These are phyloP conservation scores for Aselliscus stoliczkanus DNA, from an alignment of 2,797 vertebrate genomes.

Conservation along the genomic window DNA sequence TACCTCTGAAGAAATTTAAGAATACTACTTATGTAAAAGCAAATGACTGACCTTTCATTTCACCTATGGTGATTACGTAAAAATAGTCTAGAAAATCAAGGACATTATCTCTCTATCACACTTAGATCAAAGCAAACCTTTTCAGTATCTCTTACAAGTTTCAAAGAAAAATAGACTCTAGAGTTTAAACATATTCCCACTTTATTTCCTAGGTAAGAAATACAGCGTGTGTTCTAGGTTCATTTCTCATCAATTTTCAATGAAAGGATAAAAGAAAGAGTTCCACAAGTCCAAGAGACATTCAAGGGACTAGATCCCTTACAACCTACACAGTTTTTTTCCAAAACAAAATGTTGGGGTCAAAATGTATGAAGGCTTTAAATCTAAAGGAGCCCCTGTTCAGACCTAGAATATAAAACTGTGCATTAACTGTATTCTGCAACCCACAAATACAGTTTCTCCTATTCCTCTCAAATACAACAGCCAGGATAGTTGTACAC, in stretches of 20 bases:
- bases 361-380: neutral
- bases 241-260: neutral
- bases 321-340: neutral
- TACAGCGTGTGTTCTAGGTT: neutral
- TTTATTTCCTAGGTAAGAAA: constrained; percentile 34
- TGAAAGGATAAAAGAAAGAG: neutral
- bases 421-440: constrained; percentile 36
- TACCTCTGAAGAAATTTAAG: constrained; percentile 49
- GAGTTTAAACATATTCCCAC: neutral
- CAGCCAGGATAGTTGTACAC: constrained; percentile 8
- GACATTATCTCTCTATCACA: neutral
- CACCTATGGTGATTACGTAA: constrained; percentile 18
- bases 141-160: constrained; percentile 18
- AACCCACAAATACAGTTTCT: constrained; percentile 33
- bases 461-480: constrained; percentile 38
- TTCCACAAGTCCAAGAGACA: constrained; percentile 8
- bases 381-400: constrained; percentile 35
- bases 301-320: neutral
- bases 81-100: constrained; percentile 42
- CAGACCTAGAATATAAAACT: constrained; percentile 15
- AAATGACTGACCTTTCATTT: constrained; percentile 27
- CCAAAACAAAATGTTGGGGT: constrained; percentile 28
- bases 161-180: constrained; percentile 43
- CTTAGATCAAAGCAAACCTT: constrained; percentile 35
- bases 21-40: constrained; percentile 34